A percentile compares a stretch with the other conserved stretches of the same genome.
phyloP scores from a whole-genome alignment of 2,113 vertebrate species.

The Narcine bancroftii region DNA sequence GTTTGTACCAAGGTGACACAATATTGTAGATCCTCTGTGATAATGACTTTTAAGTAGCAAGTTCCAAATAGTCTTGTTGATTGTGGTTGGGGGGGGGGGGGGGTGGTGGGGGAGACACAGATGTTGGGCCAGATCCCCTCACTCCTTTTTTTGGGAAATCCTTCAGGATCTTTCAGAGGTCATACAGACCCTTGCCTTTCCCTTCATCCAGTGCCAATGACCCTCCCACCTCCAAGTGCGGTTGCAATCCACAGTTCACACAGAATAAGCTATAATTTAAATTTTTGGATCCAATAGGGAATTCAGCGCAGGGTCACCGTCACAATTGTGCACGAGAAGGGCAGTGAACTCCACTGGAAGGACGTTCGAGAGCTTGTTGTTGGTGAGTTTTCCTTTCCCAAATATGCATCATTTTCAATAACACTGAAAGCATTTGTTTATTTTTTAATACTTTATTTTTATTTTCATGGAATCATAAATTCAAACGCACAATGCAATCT shows the following conservation, averaged over 20 bases:
- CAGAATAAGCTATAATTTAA: not conserved
- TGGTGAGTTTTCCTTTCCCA: conserved; percentile 63
- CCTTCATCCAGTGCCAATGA: too few species aligned
- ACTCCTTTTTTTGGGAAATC: not conserved
- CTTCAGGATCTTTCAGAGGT: not conserved
- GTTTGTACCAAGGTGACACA: too few species aligned
- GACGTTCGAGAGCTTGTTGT: conserved; percentile 93
- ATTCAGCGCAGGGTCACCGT: conserved; percentile 92
- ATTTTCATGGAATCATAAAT: too few species aligned
- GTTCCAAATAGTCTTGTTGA: not conserved
- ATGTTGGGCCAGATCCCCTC: not conserved
- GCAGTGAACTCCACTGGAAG: conserved; percentile 93
- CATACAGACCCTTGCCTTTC: not conserved
- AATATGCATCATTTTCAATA: not conserved
- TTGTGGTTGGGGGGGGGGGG: not conserved
- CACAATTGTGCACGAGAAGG: conserved; percentile 94
- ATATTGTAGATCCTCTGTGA: not conserved
- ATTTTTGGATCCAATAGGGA: conserved; percentile 59
- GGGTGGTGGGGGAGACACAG: too few species aligned
- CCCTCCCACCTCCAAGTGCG: not conserved
- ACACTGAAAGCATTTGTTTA: not conserved
- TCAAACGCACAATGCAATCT: too few species aligned
- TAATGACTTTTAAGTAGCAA: not conserved
- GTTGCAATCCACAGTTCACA: not conserved
- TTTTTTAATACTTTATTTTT: too few species aligned